Evolutionary conservation across 2,797 vertebrate genomes (phyloP), one percentile per base, ranked within the genome.

Genomic region (Erethizon dorsatum): DNA sequence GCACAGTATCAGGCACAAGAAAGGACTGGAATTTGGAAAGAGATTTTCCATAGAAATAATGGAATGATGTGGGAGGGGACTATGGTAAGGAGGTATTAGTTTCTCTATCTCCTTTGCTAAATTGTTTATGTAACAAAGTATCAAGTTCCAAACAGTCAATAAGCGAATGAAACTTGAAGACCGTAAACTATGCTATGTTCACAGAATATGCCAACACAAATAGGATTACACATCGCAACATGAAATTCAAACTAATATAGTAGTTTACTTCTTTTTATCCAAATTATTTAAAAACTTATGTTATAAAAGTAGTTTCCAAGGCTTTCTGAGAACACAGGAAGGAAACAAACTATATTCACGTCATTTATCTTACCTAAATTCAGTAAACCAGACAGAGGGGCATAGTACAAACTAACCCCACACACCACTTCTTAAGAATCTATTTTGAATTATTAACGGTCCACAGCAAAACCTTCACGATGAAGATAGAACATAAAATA

Each of bases 381-480:
- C n/a, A 83, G 87, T 45, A 90, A 96, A 93, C 10, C 65, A 88
- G 93, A 88, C 7, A 41, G 15, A 90, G 47, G 33, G 69, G 7
- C 59, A 77, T 37, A 90, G 65, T 26, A 75, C 69, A 94, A 91
- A 96, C 83, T 65, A 59, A 86, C 18, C 31, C 2, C 0, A 82
- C 5, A 33, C 33, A 50, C 57, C 63, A 37, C 45, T 69, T 6
- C 47, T 88, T 71, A 78, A 79, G 63, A 93, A 77, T 31, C 61
- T 87, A 28, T 13, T 78, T 33, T 86, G 83, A 97, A 96, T 95
- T 88, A 94, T 92, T 92, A 83, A 88, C 73, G 13, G 1, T 33
- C 83, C 57, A 22, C 37, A 93, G 54, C 24, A 90, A 83, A 96
- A 69, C 83, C 79, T 91, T 94, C 8, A 69, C 91, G 61, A 88